Evolutionary conservation across 2,888 invertebrate genomes (phyloP), one percentile per base, ranked within the genome.

Genomic region (Hipparchia sbordonii): DNA sequence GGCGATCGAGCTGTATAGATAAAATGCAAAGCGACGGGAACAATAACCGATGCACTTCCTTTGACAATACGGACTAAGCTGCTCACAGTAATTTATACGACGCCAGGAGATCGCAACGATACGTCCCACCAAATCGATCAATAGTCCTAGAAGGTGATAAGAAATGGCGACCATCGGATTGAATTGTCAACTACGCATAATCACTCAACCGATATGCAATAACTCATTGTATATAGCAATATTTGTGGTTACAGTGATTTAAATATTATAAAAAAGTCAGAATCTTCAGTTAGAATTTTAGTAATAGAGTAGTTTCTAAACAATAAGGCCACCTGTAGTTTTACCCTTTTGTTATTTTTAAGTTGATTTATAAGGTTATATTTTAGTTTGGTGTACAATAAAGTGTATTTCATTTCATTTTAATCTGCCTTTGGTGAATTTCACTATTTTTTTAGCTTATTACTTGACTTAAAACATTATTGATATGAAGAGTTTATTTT

Each of bases 1-100:
- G 78, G 82, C 83, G 89, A 91, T 91, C 80, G 82, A 82, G 79
- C 84, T 82, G 83, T 77, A 75, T 76, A 84, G 90, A 91, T 91
- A 91, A 89, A 84, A 85, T 82, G 81, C 82, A 85, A 88, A 87
- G 84, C 89, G 81, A 88, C 84, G 84, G 84, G 87, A 91, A 92
- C 92, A 92, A 93, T 92, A 91, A 91, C 89, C 87, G 90, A 91
- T 90, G 90, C 89, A 90, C 90, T 90, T 89, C 90, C 91, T 91
- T 89, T 89, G 90, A 91, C 92, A 92, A 90, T 89, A 80, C 78
- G 82, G 80, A 76, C 78, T 74, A 72, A 70, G 70, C 69, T 80
- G 75, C 78, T 79, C 78, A 78, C 81, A 80, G 80, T 82, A 82
- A 91, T 89, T 91, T 90, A 91, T 90, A 85, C 84, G 81, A 82